phyloP scores from a whole-genome alignment of 92 coral and sea anemone genomes.

The Anthopleura xanthogrammica region DNA sequence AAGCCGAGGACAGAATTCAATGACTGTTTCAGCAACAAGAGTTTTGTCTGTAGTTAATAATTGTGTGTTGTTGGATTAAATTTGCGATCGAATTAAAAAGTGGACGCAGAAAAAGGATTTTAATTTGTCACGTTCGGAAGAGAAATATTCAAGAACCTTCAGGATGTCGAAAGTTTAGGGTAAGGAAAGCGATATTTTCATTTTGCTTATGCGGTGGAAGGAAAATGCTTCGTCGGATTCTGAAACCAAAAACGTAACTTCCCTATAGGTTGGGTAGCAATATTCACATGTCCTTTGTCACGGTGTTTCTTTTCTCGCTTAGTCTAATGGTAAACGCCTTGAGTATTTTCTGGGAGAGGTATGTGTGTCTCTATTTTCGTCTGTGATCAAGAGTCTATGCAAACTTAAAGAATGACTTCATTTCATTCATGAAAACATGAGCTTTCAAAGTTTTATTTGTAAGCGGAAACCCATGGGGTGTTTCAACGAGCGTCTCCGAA shows the following conservation, averaged over 20 bases:
- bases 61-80: not conserved
- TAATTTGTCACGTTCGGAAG: not conserved
- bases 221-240: not conserved
- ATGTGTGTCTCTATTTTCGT: constrained; percentile 48
- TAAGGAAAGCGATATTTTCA: constrained; percentile 5
- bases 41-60: not conserved
- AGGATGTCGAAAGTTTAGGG: not conserved
- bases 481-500: not conserved
- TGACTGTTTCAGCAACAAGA: not conserved
- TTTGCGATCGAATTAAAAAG: not conserved
- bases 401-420: constrained; percentile 44
- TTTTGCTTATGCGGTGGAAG: constrained; percentile 12
- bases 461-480: constrained; percentile 19
- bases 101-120: not conserved
- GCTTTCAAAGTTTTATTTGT: not conserved
- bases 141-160: not conserved
- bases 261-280: not conserved
- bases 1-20: not conserved
- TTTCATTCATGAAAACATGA: constrained; percentile 30
- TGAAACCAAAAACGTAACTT: constrained; percentile 3
- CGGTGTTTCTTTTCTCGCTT: not conserved
- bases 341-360: not conserved
- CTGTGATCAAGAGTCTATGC: constrained; percentile 46
- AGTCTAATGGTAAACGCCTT: not conserved
- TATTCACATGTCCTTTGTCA: not conserved